Percentiles rank a stretch among this genome's conserved stretches.
Evolutionary conservation across 2,888 invertebrate species (phyloP).

Genomic region (Noctuana brunneofusca): DNA sequence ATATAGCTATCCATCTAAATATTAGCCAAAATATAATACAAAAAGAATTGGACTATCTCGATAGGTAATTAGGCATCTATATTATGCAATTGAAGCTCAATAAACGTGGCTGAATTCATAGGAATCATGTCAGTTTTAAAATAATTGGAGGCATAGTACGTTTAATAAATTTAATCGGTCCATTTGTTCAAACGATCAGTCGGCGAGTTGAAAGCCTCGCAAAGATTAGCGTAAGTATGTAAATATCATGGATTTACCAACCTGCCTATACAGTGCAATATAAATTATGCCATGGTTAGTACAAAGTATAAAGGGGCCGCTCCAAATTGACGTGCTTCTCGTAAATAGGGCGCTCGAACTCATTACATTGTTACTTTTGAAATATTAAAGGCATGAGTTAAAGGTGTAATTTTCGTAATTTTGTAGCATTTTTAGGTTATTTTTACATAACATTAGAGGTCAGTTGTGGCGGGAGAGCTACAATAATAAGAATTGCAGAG

Average conservation of each 20-base stretch:
- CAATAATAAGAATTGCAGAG: too few species aligned
- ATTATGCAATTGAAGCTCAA: too few species aligned
- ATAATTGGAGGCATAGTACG: too few species aligned
- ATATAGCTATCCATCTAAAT: too few species aligned
- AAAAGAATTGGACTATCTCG: too few species aligned
- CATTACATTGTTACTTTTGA: constrained; percentile 1
- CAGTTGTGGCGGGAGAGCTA: too few species aligned
- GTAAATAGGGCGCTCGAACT: not conserved
- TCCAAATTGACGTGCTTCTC: not conserved
- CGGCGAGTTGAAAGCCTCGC: not conserved
- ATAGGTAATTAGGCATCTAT: too few species aligned
- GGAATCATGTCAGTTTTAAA: too few species aligned
- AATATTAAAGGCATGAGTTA: not conserved
- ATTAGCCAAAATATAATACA: too few species aligned
- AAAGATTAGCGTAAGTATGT: not conserved
- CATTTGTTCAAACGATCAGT: not conserved
- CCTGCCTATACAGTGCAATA: not conserved
- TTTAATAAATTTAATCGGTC: not conserved
- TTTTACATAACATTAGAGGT: too few species aligned
- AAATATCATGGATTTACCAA: not conserved
- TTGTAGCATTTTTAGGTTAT: too few species aligned
- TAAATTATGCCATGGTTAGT: constrained; percentile 1
- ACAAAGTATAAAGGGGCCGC: not conserved
- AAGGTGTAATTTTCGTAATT: not conserved
- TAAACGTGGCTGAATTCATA: too few species aligned